A percentile compares a stretch with the other conserved stretches of the same genome.
Evolutionary conservation across 2,797 vertebrate species (phyloP).

Genomic region (Aeoliscus strigatus): DNA sequence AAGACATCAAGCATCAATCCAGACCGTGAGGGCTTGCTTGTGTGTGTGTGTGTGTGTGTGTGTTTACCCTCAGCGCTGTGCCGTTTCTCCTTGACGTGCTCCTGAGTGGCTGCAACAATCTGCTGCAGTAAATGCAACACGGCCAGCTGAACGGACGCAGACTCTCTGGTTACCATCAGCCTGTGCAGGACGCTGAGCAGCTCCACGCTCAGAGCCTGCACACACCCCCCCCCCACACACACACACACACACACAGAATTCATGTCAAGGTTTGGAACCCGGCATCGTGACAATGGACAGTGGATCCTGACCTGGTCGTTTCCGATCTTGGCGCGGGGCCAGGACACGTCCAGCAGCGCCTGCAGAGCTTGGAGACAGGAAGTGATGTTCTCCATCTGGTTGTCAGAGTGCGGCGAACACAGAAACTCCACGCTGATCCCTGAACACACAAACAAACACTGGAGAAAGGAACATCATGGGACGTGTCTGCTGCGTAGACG

Average conservation of each 20-base stretch:
- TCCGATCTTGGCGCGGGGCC: constrained; percentile 88
- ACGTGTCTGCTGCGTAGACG: no score
- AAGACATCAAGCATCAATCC: no score
- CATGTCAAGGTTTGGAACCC: no score
- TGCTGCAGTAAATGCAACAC: constrained; percentile 82
- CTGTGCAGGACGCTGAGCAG: constrained; percentile 87
- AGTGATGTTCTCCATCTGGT: constrained; percentile 87
- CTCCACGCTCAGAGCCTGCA: constrained; percentile 85
- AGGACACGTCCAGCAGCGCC: constrained; percentile 80
- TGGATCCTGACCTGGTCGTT: constrained; percentile 80
- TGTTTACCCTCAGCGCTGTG: constrained; percentile 87
- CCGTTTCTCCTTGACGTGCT: constrained; percentile 87
- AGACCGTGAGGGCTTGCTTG: background rate
- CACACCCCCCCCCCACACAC: constrained; percentile 1
- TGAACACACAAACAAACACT: constrained; percentile 31
- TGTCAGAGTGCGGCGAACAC: constrained; percentile 83
- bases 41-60: background rate
- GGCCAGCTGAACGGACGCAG: constrained; percentile 77
- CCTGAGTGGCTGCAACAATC: constrained; percentile 84
- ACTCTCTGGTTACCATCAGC: constrained; percentile 87
- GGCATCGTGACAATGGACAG: no score
- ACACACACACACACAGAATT: background rate
- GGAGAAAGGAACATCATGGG: no score
- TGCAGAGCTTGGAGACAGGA: constrained; percentile 84
- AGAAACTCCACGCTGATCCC: constrained; percentile 91